Base-by-base conservation (phyloP, 2,888 invertebrate species). In the Patella pellucida region DNA sequence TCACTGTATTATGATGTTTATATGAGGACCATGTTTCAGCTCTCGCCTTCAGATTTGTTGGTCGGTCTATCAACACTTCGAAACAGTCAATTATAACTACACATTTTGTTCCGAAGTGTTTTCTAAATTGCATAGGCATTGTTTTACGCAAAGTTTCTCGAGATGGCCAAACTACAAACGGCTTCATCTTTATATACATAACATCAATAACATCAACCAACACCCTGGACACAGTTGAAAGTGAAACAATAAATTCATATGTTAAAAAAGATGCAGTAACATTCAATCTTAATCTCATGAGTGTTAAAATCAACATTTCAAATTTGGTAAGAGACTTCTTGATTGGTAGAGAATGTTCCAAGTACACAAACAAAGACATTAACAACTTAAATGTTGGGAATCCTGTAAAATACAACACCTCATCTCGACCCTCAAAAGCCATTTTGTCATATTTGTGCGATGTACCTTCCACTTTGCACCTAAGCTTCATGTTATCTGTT, bases 111-210 rank as follows among this genome's bases (percentile, higher is more conserved):
- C 27, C 27, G 3, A 27, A 27, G 27, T 27, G 27, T 27, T 27
- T 27, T 27, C 27, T 27, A 27, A 27, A 27, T 27, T 27, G 27
- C 27, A 27, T 27, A 27, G 27, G 27, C 27, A 1, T 27, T 2
- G 27, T 27, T 27, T 27, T 27, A 27, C 27, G 27, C 27, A 27
- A 3, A 27, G 27, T 27, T 2, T 27, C 27, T 27, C 27, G 41
- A 68, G 72, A 67, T 19, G 76, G 76, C 76, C 77, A 77, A 41
- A 51, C 15, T 15, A 70, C 41, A 16, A 74, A 11, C 16, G 52
- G 51, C 52, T 27, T n/a, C 19, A 74, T 14, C 11, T 9, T 3
- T 16, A 16, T 1, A 52, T 77, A 67, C 74, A 74, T 15, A 50
- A 76, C 70, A 41, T 74, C 51, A 7, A 77, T 27, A 52, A 52